Percentiles rank a stretch among this genome's conserved stretches.
Evolutionary conservation across 2,888 invertebrate species (phyloP).

Genomic region (Gisinianus flammeolus): DNA sequence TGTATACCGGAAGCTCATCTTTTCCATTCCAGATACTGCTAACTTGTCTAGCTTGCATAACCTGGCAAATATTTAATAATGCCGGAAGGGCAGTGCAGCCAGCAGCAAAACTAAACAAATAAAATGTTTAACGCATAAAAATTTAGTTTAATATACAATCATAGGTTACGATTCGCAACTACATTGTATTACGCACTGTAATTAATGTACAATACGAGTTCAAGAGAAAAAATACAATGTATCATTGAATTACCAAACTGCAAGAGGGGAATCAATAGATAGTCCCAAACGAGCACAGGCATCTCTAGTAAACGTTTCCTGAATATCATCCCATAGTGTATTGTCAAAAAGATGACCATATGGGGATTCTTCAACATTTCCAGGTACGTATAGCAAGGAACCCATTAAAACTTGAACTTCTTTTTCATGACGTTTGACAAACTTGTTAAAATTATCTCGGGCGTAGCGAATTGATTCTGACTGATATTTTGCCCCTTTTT

Average conservation of each 20-base stretch:
- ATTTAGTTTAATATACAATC: not conserved
- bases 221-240: not conserved
- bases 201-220: not conserved
- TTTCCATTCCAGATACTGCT: constrained; percentile 92
- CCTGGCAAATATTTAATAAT: constrained; percentile 89
- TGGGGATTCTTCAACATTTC: constrained; percentile 79
- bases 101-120: constrained; percentile 74
- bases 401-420: constrained; percentile 88
- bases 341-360: constrained; percentile 77
- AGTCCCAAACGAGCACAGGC: constrained; percentile 89
- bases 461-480: constrained; percentile 87
- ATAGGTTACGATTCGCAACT: not conserved
- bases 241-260: constrained; percentile 71
- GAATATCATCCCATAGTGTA: constrained; percentile 82
- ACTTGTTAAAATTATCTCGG: constrained; percentile 79
- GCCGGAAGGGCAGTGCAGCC: constrained; percentile 94
- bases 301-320: constrained; percentile 89
- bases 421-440: constrained; percentile 77
- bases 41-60: constrained; percentile 87
- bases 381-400: constrained; percentile 77
- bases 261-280: constrained; percentile 86
- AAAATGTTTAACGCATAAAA: not conserved
- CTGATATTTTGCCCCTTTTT: constrained; percentile 72
- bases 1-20: constrained; percentile 90
- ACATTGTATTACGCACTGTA: not conserved